Percentiles rank a stretch among this genome's conserved stretches.
These are phyloP conservation scores for Archivesica marissinica DNA, from an alignment of 1,140 invertebrate genomes.

Conservation along the genomic window DNA sequence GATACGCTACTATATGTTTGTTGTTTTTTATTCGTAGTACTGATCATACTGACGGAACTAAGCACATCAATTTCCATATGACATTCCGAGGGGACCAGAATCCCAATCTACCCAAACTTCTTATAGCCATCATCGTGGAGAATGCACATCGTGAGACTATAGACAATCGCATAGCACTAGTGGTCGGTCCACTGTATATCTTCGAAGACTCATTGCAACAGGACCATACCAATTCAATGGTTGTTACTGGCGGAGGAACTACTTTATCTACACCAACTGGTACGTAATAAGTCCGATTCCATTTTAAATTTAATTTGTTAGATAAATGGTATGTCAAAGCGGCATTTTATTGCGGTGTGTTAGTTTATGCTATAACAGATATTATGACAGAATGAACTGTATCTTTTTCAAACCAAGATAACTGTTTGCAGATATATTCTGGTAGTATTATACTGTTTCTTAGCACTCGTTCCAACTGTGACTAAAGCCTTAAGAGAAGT, in stretches of 20 bases:
- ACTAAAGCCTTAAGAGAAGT: too few species aligned
- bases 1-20: not conserved
- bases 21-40: slow-evolving; percentile 32
- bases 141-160: slow-evolving; percentile 55
- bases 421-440: too few species aligned
- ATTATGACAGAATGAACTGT: too few species aligned
- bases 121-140: slow-evolving; percentile 54
- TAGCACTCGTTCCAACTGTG: too few species aligned
- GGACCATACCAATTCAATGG: slow-evolving; percentile 15
- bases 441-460: too few species aligned
- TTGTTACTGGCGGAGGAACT: slow-evolving; percentile 28
- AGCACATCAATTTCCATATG: slow-evolving; percentile 55
- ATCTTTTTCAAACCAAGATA: too few species aligned
- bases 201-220: slow-evolving; percentile 57
- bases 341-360: too few species aligned
- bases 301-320: not conserved
- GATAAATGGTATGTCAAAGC: too few species aligned
- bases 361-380: too few species aligned
- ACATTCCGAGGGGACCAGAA: slow-evolving; percentile 56
- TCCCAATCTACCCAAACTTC: slow-evolving; percentile 29
- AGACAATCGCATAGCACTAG: slow-evolving; percentile 35
- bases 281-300: not conserved
- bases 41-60: not conserved
- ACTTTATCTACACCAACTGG: slow-evolving; percentile 27
- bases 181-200: slow-evolving; percentile 51